Evolutionary conservation across 1,140 invertebrate species (phyloP), one percentile per base, ranked within the genome.

Genomic region (Meloidogyne exigua): DNA sequence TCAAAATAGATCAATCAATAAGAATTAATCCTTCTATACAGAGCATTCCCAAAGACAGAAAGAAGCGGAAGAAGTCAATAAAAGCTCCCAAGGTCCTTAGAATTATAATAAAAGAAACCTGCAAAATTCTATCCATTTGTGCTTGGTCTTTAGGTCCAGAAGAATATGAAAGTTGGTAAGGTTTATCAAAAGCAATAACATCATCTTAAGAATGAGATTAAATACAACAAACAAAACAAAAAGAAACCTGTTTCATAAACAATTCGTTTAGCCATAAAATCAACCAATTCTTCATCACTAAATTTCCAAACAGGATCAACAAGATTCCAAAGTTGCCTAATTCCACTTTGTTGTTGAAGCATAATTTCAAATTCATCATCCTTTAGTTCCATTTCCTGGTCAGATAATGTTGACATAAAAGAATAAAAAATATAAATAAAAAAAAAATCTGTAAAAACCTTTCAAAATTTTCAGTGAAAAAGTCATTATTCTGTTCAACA

Each of bases 261-360:
- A 11, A 76, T 67, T 0, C 69, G n/a, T 42, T 76, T 76, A 15
- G 68, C 12, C 75, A 76, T 76, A n/a, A 32, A 73, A 3, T 75
- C 28, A 23, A 76, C 69, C 18, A 76, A 39, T 63, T 76, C 69
- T 21, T 57, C 68, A 9, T 32, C n/a, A 32, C 5, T 28, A 26
- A 73, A 76, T 42, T 76, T 76, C 75, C 75, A 76, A 32, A 76
- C 68, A 28, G 75, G 75, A 25, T 76, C 68, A 11, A 76, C 4
- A 21, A 26, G 7, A n/a, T 13, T 64, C 75, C 66, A 75, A 12
- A 76, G 18, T 21, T 76, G 9, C 72, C 44, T 72, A 18, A 71
- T 26, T 28, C 66, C 67, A 21, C 12, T 71, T n/a, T n/a, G 26
- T 32, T 26, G 72, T 18, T 63, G n/a, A 74, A 15, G 2, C 25